A percentile compares a stretch with the other conserved stretches of the same genome.
Evolutionary conservation across 2,797 vertebrate genomes (phyloP).

Genomic region (Hybognathus amarus): DNA sequence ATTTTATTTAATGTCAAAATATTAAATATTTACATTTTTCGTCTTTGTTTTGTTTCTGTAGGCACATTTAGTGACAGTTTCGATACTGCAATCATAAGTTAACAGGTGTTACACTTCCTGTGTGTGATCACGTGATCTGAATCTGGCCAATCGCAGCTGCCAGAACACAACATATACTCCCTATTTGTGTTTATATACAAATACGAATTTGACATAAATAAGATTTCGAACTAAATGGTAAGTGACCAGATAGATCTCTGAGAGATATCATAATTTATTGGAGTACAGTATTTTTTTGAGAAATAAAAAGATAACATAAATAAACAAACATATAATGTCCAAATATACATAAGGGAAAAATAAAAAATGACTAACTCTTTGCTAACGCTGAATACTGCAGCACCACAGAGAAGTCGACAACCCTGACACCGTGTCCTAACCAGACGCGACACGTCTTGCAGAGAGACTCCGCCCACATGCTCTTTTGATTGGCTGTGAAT

Average conservation of each 20-base stretch:
- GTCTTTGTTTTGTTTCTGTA: slow-evolving; percentile 64
- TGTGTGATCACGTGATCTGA: slow-evolving; percentile 62
- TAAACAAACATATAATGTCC: slow-evolving; percentile 82
- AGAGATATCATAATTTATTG: slow-evolving; percentile 79
- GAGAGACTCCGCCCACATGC: not conserved
- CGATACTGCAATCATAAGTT: slow-evolving; percentile 75
- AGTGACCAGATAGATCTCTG: slow-evolving; percentile 75
- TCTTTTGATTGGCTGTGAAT: not conserved
- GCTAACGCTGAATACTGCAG: slow-evolving; percentile 72
- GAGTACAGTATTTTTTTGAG: slow-evolving; percentile 74
- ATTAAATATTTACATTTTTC: slow-evolving; percentile 80
- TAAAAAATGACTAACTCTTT: slow-evolving; percentile 73
- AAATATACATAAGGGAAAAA: slow-evolving; percentile 90
- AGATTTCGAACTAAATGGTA: slow-evolving; percentile 71
- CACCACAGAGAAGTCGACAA: slow-evolving; percentile 79
- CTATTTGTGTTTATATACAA: slow-evolving; percentile 67
- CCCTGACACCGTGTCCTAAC: slow-evolving; percentile 54
- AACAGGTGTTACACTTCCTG: slow-evolving; percentile 67
- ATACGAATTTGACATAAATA: slow-evolving; percentile 78
- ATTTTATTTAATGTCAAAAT: slow-evolving; percentile 78
- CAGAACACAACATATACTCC: slow-evolving; percentile 69
- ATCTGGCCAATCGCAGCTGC: slow-evolving; percentile 76
- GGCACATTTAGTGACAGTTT: slow-evolving; percentile 70
- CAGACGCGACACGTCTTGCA: not conserved
- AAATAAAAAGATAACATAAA: slow-evolving; percentile 79